Evolutionary conservation across 2,888 invertebrate genomes (phyloP).

Genomic region (Carcina quercana): DNA sequence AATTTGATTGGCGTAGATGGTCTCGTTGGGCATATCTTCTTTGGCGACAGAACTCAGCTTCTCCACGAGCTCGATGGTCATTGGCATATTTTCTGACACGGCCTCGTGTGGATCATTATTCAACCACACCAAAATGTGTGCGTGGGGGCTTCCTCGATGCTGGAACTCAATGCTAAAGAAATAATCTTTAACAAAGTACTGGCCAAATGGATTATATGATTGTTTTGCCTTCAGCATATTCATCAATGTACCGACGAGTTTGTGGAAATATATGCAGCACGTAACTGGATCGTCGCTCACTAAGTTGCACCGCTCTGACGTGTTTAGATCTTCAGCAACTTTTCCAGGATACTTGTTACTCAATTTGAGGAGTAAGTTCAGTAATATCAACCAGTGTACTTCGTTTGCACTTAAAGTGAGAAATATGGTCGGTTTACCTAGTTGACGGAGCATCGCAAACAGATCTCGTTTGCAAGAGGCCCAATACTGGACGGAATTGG

Average conservation of each 20-base stretch:
- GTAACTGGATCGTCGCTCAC: constrained; percentile 30
- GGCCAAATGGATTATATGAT: constrained; percentile 27
- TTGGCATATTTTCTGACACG: constrained; percentile 30
- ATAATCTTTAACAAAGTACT: constrained; percentile 28
- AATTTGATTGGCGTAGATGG: constrained; percentile 28
- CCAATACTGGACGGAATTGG: constrained; percentile 45
- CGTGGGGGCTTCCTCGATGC: constrained; percentile 38
- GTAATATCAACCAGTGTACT: constrained; percentile 31
- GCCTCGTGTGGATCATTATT: constrained; percentile 31
- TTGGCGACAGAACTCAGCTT: constrained; percentile 27
- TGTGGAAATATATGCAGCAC: constrained; percentile 30
- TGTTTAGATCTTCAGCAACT: constrained; percentile 20
- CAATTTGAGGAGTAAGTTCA: constrained; percentile 32
- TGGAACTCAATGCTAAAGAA: constrained; percentile 20
- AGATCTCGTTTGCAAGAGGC: constrained; percentile 28
- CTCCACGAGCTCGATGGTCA: constrained; percentile 29
- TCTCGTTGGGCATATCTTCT: constrained; percentile 23
- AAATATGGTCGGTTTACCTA: constrained; percentile 9
- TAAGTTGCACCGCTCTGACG: constrained; percentile 19
- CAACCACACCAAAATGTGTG: constrained; percentile 43
- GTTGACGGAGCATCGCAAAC: constrained; percentile 32
- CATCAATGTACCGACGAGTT: constrained; percentile 26
- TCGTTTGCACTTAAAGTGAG: constrained; percentile 27
- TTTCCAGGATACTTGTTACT: constrained; percentile 23
- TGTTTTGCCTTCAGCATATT: constrained; percentile 25